Conservation (phyloP, 1,140 invertebrate genomes). For the Diorhabda carinulata region DNA sequence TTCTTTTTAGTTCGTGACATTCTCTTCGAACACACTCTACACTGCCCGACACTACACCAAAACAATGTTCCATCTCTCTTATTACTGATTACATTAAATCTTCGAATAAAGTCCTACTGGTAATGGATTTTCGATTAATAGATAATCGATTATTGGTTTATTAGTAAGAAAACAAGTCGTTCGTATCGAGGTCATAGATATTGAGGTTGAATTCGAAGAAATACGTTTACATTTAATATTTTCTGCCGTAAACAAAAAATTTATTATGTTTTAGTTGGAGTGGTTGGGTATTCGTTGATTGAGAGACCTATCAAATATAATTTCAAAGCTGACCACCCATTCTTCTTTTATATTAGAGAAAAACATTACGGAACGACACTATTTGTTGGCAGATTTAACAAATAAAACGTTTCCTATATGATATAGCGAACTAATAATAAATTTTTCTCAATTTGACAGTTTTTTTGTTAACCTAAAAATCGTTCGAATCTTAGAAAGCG, state of each 20-base stretch:
- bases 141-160: not conserved
- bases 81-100: not conserved
- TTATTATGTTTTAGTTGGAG: not conserved
- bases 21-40: not conserved
- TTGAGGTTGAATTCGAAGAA: not conserved
- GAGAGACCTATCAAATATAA: not conserved
- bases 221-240: not conserved
- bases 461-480: too few species aligned
- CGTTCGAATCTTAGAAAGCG: too few species aligned
- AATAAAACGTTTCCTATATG: not conserved
- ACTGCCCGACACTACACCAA: not conserved
- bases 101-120: not conserved
- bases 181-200: not conserved
- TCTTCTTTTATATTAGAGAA: slow-evolving; percentile 20
- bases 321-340: slow-evolving; percentile 20
- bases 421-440: too few species aligned
- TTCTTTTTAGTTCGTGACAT: not conserved
- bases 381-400: slow-evolving; percentile 16
- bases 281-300: not conserved
- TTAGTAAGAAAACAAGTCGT: not conserved
- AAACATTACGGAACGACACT: slow-evolving; percentile 3
- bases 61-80: not conserved
- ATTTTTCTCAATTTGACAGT: not conserved
- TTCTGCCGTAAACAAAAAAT: not conserved
- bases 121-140: not conserved